Base-by-base conservation (phyloP, 2,888 invertebrate genomes). In the Belgica antarctica region DNA sequence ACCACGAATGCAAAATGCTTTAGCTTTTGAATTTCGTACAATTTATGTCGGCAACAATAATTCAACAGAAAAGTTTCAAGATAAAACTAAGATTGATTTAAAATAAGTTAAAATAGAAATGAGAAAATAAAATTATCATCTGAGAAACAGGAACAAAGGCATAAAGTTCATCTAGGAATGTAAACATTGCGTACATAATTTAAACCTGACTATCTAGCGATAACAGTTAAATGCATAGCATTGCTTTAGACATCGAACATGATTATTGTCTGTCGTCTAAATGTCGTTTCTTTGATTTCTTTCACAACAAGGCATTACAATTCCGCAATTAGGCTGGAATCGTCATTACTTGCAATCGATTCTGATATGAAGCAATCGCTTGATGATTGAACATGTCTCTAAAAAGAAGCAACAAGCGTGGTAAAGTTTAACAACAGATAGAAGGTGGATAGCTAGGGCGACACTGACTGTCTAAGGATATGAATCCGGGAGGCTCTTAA, bases 241-340 rank as follows among this genome's bases (percentile, higher is more conserved):
- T 52, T 19, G 52, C 52, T 22, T 19, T 22, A 52, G 52, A 52
- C 52, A 52, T 52, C 12, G 2, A 52, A 22, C 17, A 52, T 22
- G n/a, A 41, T 52, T 52, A 52, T 52, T 52, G 52, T 52, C 52
- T n/a, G n/a, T n/a, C n/a, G n/a, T n/a, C n/a, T n/a, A n/a, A n/a
- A n/a, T n/a, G n/a, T 3, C 52, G 22, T 17, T 17, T 12, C 22
- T 52, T 22, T 41, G 41, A n/a, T 41, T 41, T 10, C 4, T n/a
- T 41, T 52, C 52, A 22, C 17, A 52, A 52, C 52, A 52, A 52
- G 52, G 52, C 52, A 52, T 52, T 5, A 52, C 22, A 52, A 52
- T 52, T 52, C 12, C 19, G 4, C 34, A 31, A 8, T 31, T 31
- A n/a, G n/a, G n/a, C 7, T 34, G 34, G 34, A 34, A 34, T 15